Evolutionary conservation across 2,797 vertebrate genomes (phyloP).

Genomic region (Cephalopachus bancanus): DNA sequence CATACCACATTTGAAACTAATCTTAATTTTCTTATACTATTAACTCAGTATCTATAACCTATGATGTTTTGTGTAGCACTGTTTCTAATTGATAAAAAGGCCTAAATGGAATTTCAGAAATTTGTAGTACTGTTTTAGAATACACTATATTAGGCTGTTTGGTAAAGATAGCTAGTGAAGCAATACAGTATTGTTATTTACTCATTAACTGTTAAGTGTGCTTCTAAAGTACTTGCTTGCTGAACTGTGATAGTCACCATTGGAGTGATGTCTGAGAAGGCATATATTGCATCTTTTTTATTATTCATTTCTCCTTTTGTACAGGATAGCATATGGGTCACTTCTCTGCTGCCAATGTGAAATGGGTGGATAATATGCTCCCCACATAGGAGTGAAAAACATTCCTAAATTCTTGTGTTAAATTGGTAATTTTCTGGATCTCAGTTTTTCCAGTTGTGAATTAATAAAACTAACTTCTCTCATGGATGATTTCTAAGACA

Average conservation of each 20-base stretch:
- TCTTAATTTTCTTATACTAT: not conserved
- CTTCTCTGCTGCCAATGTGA: constrained; percentile 5
- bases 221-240: constrained; percentile 21
- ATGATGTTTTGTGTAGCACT: not conserved
- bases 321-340: constrained; percentile 8
- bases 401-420: constrained; percentile 5
- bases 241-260: constrained; percentile 8
- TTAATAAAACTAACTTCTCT: constrained; percentile 38
- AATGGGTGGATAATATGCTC: constrained; percentile 25
- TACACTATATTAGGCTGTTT: constrained; percentile 32
- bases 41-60: not conserved
- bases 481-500: constrained; percentile 34
- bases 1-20: constrained; percentile 29
- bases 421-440: constrained; percentile 32
- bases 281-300: constrained; percentile 29
- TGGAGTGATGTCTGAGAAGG: constrained; percentile 3
- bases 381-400: constrained; percentile 28
- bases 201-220: not conserved
- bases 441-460: constrained; percentile 33
- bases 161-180: not conserved
- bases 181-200: not conserved
- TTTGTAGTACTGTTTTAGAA: constrained; percentile 40
- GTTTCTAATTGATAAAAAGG: constrained; percentile 41
- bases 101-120: not conserved
- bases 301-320: constrained; percentile 6